Conservation (phyloP, 2,113 vertebrate genomes). For the Anolis carolinensis region DNA sequence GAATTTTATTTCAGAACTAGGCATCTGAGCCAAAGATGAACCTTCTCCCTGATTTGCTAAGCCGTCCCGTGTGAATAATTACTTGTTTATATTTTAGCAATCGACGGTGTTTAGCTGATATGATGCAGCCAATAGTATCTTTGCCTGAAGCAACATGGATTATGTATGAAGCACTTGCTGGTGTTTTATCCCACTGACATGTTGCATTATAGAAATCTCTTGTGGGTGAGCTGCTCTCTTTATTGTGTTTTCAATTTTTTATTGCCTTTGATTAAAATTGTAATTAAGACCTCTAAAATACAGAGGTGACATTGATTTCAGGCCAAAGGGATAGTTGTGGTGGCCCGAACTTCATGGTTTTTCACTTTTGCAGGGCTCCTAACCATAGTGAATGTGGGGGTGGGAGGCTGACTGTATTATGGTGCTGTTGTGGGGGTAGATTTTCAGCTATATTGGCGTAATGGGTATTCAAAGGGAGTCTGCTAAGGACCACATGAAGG, state of each 20-base stretch:
- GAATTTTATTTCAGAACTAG: neutral
- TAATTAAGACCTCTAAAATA: slow-evolving; percentile 3
- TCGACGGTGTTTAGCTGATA: neutral
- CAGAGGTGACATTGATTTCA: rapidly evolving
- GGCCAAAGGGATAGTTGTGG: neutral
- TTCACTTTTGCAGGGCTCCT: too few species aligned
- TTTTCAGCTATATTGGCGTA: neutral
- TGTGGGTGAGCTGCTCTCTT: rapidly evolving
- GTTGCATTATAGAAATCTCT: rapidly evolving
- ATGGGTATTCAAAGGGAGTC: too few species aligned
- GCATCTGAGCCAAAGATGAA: neutral
- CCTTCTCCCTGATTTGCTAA: neutral
- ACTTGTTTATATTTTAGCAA: neutral
- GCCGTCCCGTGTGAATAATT: slow-evolving; percentile 12
- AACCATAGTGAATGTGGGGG: too few species aligned
- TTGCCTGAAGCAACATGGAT: slow-evolving; percentile 28
- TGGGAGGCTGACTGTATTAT: too few species aligned
- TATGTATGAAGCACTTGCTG: neutral
- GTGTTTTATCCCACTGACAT: neutral
- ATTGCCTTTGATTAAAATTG: neutral
- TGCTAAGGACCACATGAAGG: neutral
- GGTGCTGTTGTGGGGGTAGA: neutral
- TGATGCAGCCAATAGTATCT: neutral
- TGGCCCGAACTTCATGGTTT: neutral
- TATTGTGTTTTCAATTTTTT: neutral